Percentiles rank a stretch among this genome's conserved stretches.
phyloP scores from a whole-genome alignment of 2,113 vertebrate species.

The Centropristis striata region DNA sequence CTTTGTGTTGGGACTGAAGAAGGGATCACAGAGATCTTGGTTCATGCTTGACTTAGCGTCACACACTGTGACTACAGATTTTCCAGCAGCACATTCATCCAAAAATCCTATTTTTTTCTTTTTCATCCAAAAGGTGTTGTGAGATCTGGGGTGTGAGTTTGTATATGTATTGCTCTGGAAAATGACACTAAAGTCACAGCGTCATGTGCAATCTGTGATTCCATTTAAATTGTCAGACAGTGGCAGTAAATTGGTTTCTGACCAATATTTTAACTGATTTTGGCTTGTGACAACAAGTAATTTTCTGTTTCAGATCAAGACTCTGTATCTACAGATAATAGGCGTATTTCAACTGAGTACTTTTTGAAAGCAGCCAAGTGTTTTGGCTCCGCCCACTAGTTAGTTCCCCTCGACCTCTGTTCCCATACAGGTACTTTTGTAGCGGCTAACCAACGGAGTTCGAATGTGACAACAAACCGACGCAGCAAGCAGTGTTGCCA shows the following conservation, averaged over 20 bases:
- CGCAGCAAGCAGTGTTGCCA: no score
- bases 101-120: background rate
- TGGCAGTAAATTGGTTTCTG: background rate
- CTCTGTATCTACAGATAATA: no score
- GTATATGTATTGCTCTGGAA: background rate
- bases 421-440: no score
- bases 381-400: no score
- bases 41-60: conserved; percentile 43
- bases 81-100: conserved; percentile 16
- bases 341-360: no score
- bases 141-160: background rate
- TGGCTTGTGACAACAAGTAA: no score
- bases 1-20: conserved; percentile 16
- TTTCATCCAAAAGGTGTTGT: conserved; percentile 7
- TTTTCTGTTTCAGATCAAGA: no score
- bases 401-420: no score
- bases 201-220: background rate
- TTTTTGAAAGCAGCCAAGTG: no score
- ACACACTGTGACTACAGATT: conserved; percentile 12
- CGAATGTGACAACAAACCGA: no score
- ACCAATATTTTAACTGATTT: background rate
- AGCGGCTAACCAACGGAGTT: no score
- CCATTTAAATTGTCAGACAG: background rate
- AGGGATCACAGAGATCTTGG: conserved; percentile 36
- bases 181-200: background rate